phyloP scores from a whole-genome alignment of 2,113 vertebrate genomes.

The Dicentrarchus labrax region DNA sequence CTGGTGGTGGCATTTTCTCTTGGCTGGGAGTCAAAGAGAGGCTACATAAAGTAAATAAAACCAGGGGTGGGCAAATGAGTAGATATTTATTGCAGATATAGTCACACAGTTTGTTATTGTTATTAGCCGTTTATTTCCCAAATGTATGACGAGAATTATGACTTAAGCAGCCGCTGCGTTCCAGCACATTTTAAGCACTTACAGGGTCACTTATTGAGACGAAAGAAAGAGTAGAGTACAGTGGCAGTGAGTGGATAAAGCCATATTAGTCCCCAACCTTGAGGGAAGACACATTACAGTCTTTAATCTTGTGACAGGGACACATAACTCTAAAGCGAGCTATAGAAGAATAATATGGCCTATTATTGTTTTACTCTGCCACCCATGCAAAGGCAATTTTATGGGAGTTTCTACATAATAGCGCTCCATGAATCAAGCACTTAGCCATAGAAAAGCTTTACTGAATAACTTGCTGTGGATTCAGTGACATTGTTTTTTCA shows the following conservation, averaged over 20 bases:
- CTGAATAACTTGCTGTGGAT: conserved; percentile 18
- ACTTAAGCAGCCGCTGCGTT: background rate
- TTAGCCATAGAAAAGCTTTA: conserved; percentile 32
- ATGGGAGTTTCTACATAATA: conserved; percentile 27
- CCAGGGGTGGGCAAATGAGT: background rate
- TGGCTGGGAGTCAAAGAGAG: conserved; percentile 19
- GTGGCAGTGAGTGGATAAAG: conserved; percentile 19
- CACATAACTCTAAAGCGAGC: conserved; percentile 22
- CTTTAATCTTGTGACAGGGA: conserved; percentile 14
- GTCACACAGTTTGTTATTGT: conserved; percentile 15
- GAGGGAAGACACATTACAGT: conserved; percentile 2
- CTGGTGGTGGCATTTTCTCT: conserved; percentile 36
- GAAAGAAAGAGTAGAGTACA: background rate
- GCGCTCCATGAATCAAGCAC: conserved; percentile 41
- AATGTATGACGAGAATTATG: conserved; percentile 7
- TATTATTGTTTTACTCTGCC: conserved; percentile 33
- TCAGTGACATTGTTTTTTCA: conserved; percentile 41
- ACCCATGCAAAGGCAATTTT: conserved; percentile 14
- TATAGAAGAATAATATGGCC: background rate
- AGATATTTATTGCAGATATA: conserved; percentile 1
- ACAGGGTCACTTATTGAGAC: background rate
- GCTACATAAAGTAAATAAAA: conserved; percentile 3
- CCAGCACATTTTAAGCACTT: conserved; percentile 29
- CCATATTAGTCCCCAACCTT: conserved; percentile 8
- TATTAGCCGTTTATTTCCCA: conserved; percentile 31